Conservation (phyloP, 2,113 vertebrate genomes). For the Cranoglanis bouderius region DNA sequence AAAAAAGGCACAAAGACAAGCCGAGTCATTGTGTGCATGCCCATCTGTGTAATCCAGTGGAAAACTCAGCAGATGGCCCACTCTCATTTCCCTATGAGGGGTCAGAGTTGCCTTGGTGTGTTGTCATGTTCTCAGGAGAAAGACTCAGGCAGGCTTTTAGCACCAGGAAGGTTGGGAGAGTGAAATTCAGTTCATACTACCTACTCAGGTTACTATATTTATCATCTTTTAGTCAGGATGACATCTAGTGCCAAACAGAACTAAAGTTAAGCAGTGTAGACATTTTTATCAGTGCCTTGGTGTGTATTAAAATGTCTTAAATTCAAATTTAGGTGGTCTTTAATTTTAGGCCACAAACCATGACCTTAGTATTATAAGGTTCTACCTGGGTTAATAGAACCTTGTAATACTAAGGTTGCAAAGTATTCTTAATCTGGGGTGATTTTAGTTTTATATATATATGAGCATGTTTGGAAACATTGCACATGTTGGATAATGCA, state of each 20-base stretch:
- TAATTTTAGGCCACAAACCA: background rate
- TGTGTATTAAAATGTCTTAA: background rate
- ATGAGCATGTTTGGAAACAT: background rate
- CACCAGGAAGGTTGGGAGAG: slow-evolving; percentile 4
- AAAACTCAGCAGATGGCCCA: slow-evolving; percentile 44
- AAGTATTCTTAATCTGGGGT: background rate
- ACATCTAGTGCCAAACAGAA: background rate
- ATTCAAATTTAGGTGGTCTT: background rate
- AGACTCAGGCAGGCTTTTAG: slow-evolving; percentile 14
- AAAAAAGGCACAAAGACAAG: slow-evolving; percentile 11
- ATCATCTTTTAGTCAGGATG: background rate
- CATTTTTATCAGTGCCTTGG: background rate
- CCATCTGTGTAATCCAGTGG: slow-evolving; percentile 31
- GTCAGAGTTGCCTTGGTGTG: slow-evolving; percentile 15
- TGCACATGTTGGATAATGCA: background rate
- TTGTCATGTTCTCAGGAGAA: slow-evolving; percentile 8
- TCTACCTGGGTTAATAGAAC: background rate
- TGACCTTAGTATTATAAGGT: background rate
- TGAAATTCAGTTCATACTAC: slow-evolving; percentile 22
- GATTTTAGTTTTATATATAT: background rate
- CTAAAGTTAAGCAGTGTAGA: background rate
- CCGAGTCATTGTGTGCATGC: slow-evolving; percentile 13
- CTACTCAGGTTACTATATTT: slow-evolving; percentile 19
- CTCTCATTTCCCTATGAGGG: slow-evolving; percentile 22
- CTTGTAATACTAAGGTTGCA: background rate